phyloP scores from a whole-genome alignment of 2,888 invertebrate genomes.

The Ichneumoninae sp. region DNA sequence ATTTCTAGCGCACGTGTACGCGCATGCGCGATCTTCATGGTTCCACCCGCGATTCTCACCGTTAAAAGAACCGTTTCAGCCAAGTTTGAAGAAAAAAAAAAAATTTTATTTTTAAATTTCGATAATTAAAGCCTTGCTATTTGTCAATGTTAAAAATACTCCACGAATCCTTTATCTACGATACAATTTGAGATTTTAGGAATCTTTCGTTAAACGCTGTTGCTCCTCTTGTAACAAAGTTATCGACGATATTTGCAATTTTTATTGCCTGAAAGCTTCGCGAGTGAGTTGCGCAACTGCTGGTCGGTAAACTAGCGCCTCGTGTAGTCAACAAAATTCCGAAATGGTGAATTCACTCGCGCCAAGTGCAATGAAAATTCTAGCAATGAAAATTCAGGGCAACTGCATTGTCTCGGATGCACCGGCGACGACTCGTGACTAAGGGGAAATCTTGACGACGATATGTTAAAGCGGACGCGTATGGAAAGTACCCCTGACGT shows the following conservation, averaged over 20 bases:
- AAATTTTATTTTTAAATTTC: background rate
- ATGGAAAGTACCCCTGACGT: slow-evolving; percentile 48
- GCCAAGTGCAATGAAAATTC: slow-evolving; percentile 44
- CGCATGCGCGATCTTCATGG: no score
- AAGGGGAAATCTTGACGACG: slow-evolving; percentile 35
- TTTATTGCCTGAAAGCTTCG: background rate
- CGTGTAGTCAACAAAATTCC: slow-evolving; percentile 49
- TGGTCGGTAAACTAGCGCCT: slow-evolving; percentile 34
- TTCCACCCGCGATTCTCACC: no score
- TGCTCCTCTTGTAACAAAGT: background rate
- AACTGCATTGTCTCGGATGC: background rate
- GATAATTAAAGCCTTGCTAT: background rate
- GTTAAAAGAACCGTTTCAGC: no score
- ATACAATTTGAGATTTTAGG: background rate
- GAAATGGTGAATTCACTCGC: slow-evolving; percentile 39
- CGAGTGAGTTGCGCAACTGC: slow-evolving; percentile 36
- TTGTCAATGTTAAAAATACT: background rate
- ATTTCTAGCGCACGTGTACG: no score
- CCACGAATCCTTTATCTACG: background rate
- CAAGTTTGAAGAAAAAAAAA: no score
- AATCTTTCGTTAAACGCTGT: no score
- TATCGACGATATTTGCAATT: slow-evolving; percentile 6
- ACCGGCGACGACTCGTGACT: slow-evolving; percentile 13
- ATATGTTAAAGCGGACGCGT: background rate
- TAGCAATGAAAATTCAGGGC: slow-evolving; percentile 1